phyloP scores from a whole-genome alignment of 2,113 vertebrate genomes.

The Thomomys bottae region DNA sequence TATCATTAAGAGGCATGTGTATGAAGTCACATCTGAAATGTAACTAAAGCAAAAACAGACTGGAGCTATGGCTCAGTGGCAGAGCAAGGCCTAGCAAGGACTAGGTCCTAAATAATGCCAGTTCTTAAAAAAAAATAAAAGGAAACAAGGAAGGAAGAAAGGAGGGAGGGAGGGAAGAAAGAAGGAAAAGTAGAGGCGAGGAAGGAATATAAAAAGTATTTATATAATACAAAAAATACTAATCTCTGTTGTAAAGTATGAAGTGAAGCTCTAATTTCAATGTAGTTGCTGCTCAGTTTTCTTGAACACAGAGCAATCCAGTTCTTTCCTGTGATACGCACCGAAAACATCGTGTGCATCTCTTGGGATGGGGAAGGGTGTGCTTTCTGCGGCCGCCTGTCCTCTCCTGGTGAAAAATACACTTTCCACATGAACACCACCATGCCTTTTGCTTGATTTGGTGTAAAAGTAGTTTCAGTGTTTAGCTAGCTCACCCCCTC shows the following conservation, averaged over 20 bases:
- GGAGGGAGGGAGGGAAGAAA: too few species aligned
- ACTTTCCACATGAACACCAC: neutral
- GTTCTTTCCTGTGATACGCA: neutral
- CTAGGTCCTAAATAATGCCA: too few species aligned
- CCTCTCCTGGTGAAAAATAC: neutral
- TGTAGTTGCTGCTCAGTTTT: neutral
- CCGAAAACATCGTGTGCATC: fast-evolving
- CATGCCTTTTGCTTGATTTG: neutral
- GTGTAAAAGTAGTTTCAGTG: neutral
- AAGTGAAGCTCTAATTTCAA: neutral
- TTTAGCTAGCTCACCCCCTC: too few species aligned
- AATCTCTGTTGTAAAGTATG: neutral
- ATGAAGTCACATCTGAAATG: too few species aligned
- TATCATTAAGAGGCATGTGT: too few species aligned
- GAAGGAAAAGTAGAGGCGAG: too few species aligned
- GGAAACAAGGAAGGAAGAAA: too few species aligned
- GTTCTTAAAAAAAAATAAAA: too few species aligned
- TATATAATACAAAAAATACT: neutral
- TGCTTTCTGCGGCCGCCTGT: neutral
- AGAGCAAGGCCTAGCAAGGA: too few species aligned
- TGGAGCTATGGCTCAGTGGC: too few species aligned
- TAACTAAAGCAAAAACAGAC: too few species aligned
- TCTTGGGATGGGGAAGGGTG: neutral
- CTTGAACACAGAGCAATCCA: neutral
- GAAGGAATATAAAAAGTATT: too few species aligned